Conservation (phyloP, 1,140 invertebrate genomes). For the Cydia splendana region DNA sequence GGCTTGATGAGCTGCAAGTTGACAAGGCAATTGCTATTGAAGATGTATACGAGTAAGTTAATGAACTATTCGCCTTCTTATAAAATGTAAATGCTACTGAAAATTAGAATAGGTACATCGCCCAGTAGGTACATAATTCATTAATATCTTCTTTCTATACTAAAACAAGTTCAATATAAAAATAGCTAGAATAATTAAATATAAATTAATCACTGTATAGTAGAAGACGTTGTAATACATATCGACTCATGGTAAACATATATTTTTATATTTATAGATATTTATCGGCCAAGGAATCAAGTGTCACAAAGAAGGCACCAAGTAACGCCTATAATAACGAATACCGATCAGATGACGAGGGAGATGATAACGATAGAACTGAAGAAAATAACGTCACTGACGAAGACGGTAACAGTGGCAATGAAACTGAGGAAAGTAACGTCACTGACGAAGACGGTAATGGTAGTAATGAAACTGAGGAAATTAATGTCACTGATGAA, state of each 20-base stretch:
- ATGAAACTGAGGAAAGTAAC: background rate
- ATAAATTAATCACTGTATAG: background rate
- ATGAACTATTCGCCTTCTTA: background rate
- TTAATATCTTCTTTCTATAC: no score
- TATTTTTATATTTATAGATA: constrained; percentile 44
- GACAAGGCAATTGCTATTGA: constrained; percentile 48
- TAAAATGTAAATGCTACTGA: background rate
- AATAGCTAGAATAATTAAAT: no score
- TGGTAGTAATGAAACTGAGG: background rate
- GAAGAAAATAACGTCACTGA: constrained; percentile 11
- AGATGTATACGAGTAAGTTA: constrained; percentile 54
- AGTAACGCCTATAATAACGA: background rate
- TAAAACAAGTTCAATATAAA: background rate
- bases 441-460: background rate
- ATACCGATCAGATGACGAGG: background rate
- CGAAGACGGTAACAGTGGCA: background rate
- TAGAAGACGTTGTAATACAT: no score
- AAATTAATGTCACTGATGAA: background rate
- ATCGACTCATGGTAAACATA: background rate
- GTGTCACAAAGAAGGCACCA: background rate
- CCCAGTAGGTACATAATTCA: no score
- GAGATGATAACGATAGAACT: background rate
- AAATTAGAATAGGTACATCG: background rate
- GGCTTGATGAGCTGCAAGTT: constrained; percentile 45
- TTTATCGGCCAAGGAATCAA: constrained; percentile 35